Evolutionary conservation across 2,113 vertebrate genomes (phyloP).

Genomic region (Salvator merianae): DNA sequence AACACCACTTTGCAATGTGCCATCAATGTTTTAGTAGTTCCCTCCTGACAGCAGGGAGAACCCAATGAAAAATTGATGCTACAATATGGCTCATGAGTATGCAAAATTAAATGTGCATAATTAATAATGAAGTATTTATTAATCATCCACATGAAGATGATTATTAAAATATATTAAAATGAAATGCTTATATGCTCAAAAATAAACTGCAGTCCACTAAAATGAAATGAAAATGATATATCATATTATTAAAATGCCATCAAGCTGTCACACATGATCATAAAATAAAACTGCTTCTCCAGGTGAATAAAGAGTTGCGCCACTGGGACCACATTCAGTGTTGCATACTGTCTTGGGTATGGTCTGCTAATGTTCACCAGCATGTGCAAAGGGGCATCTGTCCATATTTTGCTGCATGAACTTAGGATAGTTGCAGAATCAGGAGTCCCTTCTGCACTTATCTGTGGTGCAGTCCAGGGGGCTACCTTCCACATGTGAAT

Average conservation of each 20-base stretch:
- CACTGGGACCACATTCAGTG: too few relatives aligned
- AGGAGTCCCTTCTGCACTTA: too few relatives aligned
- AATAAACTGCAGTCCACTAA: background rate
- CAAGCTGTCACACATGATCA: too few relatives aligned
- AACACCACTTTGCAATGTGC: slow-evolving; percentile 63
- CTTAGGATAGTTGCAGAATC: too few relatives aligned
- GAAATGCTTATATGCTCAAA: background rate
- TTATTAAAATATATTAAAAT: background rate
- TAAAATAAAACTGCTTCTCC: too few relatives aligned
- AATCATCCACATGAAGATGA: background rate
- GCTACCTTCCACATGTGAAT: too few relatives aligned
- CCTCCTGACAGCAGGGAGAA: slow-evolving; percentile 60
- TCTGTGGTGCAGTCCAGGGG: too few relatives aligned
- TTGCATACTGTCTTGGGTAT: too few relatives aligned
- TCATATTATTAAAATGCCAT: background rate
- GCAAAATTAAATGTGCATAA: slow-evolving; percentile 48
- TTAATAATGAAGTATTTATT: background rate
- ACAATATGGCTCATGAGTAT: slow-evolving; percentile 53
- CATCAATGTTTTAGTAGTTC: slow-evolving; percentile 72
- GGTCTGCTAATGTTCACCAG: too few relatives aligned
- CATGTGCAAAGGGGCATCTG: background rate
- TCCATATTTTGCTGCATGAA: background rate
- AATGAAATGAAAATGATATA: background rate
- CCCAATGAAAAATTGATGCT: slow-evolving; percentile 68
- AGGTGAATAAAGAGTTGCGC: too few relatives aligned